Percentiles rank a stretch among this genome's conserved stretches.
These are phyloP conservation scores for Synergus laeviventris DNA, from an alignment of 2,888 invertebrate species.

Conservation along the genomic window DNA sequence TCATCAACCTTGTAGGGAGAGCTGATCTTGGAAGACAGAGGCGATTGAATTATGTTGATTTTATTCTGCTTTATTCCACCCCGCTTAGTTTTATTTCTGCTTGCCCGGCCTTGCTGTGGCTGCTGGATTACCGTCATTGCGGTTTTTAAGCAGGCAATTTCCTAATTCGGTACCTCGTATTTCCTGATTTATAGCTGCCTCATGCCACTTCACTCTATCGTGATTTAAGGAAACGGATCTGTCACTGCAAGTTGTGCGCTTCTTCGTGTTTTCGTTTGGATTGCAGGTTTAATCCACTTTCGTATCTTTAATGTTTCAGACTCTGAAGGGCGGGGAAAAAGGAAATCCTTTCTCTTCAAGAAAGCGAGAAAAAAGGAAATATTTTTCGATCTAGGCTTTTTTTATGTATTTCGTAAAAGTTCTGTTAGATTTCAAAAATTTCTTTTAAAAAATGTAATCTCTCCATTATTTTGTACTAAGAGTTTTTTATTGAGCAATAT, in stretches of 20 bases:
- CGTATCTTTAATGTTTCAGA: slow-evolving; percentile 11
- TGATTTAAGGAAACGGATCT: slow-evolving; percentile 58
- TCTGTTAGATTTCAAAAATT: too few relatives aligned
- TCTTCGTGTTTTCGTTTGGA: slow-evolving; percentile 18
- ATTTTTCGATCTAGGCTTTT: too few relatives aligned
- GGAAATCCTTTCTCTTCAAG: not conserved
- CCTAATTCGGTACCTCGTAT: slow-evolving; percentile 69
- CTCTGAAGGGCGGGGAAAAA: not conserved
- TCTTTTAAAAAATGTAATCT: too few relatives aligned
- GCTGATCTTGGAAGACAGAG: slow-evolving; percentile 71
- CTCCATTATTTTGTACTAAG: not conserved
- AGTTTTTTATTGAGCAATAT: not conserved
- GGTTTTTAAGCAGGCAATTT: slow-evolving; percentile 75
- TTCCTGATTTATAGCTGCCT: slow-evolving; percentile 50
- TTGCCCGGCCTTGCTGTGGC: slow-evolving; percentile 51
- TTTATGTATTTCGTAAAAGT: too few relatives aligned
- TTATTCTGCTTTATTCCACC: slow-evolving; percentile 72
- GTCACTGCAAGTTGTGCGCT: slow-evolving; percentile 31
- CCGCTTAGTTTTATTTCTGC: slow-evolving; percentile 54
- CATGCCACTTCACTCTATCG: slow-evolving; percentile 55
- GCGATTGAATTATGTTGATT: slow-evolving; percentile 76
- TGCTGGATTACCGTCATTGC: slow-evolving; percentile 73
- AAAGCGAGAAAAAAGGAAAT: too few relatives aligned
- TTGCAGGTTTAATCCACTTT: slow-evolving; percentile 27
- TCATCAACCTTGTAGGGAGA: slow-evolving; percentile 60